phyloP scores from a whole-genome alignment of 2,113 vertebrate genomes.

The Channa maculata region DNA sequence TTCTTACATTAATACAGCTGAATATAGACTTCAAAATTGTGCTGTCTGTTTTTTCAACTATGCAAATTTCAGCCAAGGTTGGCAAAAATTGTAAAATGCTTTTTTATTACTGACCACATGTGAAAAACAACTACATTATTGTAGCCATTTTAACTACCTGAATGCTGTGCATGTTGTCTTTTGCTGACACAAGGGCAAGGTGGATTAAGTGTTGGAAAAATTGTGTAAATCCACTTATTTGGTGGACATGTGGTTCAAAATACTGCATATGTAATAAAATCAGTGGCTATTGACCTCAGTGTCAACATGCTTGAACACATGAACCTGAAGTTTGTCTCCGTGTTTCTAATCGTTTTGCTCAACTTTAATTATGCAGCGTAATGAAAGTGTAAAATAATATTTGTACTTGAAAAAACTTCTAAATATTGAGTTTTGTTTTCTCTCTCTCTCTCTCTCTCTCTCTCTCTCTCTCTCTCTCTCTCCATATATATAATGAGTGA shows the following conservation, averaged over 20 bases:
- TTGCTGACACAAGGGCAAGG: not conserved
- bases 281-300: not conserved
- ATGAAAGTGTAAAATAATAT: too few species aligned
- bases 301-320: not conserved
- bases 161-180: not conserved
- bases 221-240: too few species aligned
- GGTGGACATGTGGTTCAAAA: constrained; percentile 5
- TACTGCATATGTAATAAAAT: not conserved
- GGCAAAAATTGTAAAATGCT: too few species aligned
- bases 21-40: too few species aligned
- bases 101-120: too few species aligned
- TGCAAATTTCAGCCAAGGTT: too few species aligned
- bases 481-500: not conserved
- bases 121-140: too few species aligned
- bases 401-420: not conserved
- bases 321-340: not conserved
- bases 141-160: not conserved
- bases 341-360: not conserved
- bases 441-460: not conserved
- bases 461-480: not conserved
- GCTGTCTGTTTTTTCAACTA: too few species aligned
- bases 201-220: not conserved
- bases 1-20: too few species aligned
- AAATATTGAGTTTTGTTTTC: too few species aligned
- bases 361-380: too few species aligned